Base-by-base conservation (phyloP, 2,888 invertebrate species). In the Lepidochrysops patricia region DNA sequence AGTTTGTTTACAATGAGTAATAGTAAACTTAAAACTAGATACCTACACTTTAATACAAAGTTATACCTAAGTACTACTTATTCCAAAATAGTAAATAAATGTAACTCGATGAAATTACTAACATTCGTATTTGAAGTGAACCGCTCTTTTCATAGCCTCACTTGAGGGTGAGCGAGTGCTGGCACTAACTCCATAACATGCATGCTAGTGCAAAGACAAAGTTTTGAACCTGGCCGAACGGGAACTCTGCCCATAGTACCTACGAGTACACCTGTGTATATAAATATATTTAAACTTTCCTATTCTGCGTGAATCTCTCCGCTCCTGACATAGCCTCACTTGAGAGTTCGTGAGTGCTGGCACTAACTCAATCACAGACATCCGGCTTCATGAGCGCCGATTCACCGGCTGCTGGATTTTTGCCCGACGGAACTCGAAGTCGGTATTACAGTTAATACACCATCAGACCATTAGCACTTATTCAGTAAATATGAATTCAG, bases 351-450 rank as follows among this genome's bases (percentile, higher is more conserved):
- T 68, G 73, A 77, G 77, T 75, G 75, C 75, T 74, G 72, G 75
- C 73, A 80, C 81, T 84, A 84, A 85, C 82, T 81, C 80, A 84
- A 85, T 86, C 84, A 85, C 74, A 73, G 76, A 69, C 75, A 79
- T 79, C 82, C 82, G 77, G 77, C 77, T 75, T 80, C 79, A 71
- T 74, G 73, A 80, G 77, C 71, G 75, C 76, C 78, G 73, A 82
- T 80, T 82, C 80, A 82, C 68, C 67, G 74, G 70, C 69, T 74
- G 43, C 67, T 66, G 60, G 67, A 62, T 63, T 74, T 75, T 79
- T 76, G 79, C 73, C 74, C 73, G 71, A 71, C 69, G 68, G 68
- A 69, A 67, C 64, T 66, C 69, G 68, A 70, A 73, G 68, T 70
- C 68, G 67, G 73, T 70, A 72, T 71, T 68, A 69, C 52, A 49